A percentile compares a stretch with the other conserved stretches of the same genome.
Evolutionary conservation across 2,888 invertebrate genomes (phyloP).

Genomic region (Andrena marginata): DNA sequence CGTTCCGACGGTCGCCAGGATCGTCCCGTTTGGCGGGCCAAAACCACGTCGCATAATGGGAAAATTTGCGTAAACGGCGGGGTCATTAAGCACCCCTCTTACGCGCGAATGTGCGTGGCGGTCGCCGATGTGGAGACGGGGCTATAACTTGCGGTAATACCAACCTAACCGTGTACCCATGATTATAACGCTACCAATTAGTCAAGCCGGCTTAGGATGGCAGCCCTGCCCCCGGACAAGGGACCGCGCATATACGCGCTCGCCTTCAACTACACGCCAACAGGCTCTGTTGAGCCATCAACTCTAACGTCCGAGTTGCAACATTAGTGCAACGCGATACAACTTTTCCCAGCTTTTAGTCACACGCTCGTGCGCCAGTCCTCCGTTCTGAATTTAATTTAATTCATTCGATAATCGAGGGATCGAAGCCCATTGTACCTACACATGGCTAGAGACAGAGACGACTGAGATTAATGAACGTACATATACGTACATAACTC

Average conservation of each 20-base stretch:
- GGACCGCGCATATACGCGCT: constrained; percentile 51
- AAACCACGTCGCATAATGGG: constrained; percentile 84
- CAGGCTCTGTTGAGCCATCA: constrained; percentile 40
- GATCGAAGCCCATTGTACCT: background rate
- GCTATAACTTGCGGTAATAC: constrained; percentile 85
- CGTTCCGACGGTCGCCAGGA: constrained; percentile 65
- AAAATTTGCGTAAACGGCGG: constrained; percentile 85
- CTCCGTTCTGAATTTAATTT: background rate
- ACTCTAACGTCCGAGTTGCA: constrained; percentile 14
- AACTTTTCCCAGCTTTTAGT: constrained; percentile 9
- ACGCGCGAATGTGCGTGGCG: constrained; percentile 75
- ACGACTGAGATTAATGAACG: no score
- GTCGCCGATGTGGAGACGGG: constrained; percentile 74
- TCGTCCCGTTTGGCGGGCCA: constrained; percentile 79
- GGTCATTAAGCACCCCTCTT: constrained; percentile 83
- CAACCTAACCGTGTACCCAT: constrained; percentile 85
- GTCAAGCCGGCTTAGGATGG: constrained; percentile 85
- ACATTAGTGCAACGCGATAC: background rate
- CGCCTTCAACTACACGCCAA: constrained; percentile 24
- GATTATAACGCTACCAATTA: constrained; percentile 85
- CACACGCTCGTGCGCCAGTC: background rate
- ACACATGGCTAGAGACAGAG: background rate
- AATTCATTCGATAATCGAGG: background rate
- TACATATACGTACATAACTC: no score
- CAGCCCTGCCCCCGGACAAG: constrained; percentile 79